Evolutionary conservation across 2,113 vertebrate species (phyloP), one percentile per base, ranked within the genome.

Genomic region (Zingel zingel): DNA sequence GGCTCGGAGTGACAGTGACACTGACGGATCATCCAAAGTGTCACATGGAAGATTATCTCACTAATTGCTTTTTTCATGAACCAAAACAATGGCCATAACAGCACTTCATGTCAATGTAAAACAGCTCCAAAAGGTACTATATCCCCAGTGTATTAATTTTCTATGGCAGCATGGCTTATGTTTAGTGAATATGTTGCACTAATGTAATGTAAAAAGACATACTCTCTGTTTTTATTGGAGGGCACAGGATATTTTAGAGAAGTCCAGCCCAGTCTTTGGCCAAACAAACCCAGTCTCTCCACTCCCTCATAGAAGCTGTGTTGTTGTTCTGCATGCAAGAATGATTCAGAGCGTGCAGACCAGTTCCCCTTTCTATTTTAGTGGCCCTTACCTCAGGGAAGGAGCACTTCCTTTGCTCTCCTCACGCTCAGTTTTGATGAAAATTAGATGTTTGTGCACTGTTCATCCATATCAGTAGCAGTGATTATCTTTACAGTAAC

Each of bases 311-410:
- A 67, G 64, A 80, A 51, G 64, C 43, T 8, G 27, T 66, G 33
- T 43, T 74, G 79, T 82, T 90, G 66, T 73, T 82, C 39, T 85
- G 61, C 83, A 33, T 87, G 77, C 71, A 36, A 88, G 70, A 36
- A 62, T 61, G 43, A 91, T 73, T 85, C 74, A 82, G 81, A 86
- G 78, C 51, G 64, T 89, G 83, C 81, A 80, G 82, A 86, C 72
- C 79, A 91, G 83, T 94, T 94, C 91, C 85, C 66, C 30, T 86
- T 85, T 88, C 83, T 94, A 89, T 94, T 93, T 92, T 76, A 45
- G 85, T 89, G 82, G 30, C 75, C 83, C 69, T 87, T 68, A 88
- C 86, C 83, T 88, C 58, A 8, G 88, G 81, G 82, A 91, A 86
- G 66, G 81, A 83, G 65, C 77, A 68, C 91, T 93, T 95, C 86